These are phyloP conservation scores for Coelogynopora nodosa DNA, from an alignment of 2,888 invertebrate species.

Conservation along the genomic window DNA sequence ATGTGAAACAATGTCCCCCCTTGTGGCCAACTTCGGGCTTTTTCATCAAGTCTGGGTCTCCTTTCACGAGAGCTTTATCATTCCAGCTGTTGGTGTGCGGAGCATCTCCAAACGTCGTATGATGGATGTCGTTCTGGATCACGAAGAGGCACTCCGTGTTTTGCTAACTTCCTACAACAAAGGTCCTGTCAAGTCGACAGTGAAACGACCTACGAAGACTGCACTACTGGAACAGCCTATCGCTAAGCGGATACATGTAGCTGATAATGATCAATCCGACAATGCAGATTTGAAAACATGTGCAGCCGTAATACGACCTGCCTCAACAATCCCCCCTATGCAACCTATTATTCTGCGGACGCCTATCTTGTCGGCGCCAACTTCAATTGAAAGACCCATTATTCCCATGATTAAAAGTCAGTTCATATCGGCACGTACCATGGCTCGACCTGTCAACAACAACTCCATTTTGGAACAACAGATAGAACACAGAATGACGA, in stretches of 20 bases:
- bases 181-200: neutral
- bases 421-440: neutral
- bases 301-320: neutral
- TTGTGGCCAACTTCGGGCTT: neutral
- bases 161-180: neutral
- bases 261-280: neutral
- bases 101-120: neutral
- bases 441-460: neutral
- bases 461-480: neutral
- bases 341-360: neutral
- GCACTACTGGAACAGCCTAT: neutral
- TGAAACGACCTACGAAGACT: neutral
- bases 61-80: neutral
- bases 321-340: neutral
- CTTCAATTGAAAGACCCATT: neutral
- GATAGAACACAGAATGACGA: neutral
- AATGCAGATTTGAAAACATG: neutral
- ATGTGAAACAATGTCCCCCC: neutral
- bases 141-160: neutral
- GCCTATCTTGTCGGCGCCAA: neutral
- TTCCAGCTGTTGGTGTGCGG: neutral
- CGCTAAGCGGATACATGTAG: neutral
- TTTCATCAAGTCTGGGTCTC: neutral
- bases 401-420: neutral
- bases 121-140: neutral